A percentile compares a stretch with the other conserved stretches of the same genome.
phyloP scores from a whole-genome alignment of 92 coral and sea anemone genomes.

The Parazoanthus darwini region DNA sequence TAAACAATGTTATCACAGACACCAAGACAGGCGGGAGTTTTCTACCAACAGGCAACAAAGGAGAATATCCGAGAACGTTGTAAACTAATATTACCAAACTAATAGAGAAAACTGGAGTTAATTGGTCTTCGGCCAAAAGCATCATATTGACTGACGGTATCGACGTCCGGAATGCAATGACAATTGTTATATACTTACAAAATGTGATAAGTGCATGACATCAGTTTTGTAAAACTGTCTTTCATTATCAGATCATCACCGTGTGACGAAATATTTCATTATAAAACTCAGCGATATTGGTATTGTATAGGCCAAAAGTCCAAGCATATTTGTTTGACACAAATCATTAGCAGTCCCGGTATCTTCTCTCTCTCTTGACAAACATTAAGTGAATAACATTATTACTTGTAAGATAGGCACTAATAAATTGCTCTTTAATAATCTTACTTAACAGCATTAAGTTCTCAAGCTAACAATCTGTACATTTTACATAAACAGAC shows the following conservation, averaged over 20 bases:
- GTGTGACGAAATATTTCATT: not conserved
- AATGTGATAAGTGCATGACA: too few species aligned
- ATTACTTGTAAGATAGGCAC: not conserved
- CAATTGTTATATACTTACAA: not conserved
- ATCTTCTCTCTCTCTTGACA: not conserved
- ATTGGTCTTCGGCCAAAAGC: not conserved
- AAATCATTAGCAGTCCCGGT: not conserved
- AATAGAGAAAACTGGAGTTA: not conserved
- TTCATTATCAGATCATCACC: not conserved
- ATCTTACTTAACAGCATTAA: not conserved
- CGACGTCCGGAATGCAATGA: not conserved
- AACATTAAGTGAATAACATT: not conserved
- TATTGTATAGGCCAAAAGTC: not conserved
- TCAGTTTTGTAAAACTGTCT: not conserved
- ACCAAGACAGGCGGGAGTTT: not conserved
- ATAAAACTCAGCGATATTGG: not conserved
- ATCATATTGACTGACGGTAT: not conserved
- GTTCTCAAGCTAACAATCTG: not conserved
- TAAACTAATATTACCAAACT: not conserved
- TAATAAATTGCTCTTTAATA: not conserved
- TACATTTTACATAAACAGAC: conserved; percentile 28
- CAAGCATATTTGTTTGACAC: not conserved
- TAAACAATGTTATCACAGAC: not conserved
- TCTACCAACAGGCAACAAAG: not conserved
- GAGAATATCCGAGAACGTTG: not conserved